phyloP scores from a whole-genome alignment of 2,113 vertebrate genomes.

The Steatornis caripensis region DNA sequence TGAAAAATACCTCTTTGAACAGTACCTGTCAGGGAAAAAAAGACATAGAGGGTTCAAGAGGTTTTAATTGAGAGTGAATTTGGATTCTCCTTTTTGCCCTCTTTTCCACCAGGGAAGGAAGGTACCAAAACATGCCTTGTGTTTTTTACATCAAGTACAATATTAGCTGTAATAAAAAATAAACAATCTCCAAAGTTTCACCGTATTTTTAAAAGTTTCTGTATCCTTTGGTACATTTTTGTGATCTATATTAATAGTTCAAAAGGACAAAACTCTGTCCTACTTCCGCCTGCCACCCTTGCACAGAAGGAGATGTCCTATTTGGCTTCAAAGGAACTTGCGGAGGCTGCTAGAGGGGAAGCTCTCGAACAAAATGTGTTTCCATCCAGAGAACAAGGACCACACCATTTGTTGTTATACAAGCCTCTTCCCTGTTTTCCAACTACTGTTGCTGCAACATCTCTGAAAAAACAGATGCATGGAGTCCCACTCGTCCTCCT shows the following conservation, averaged over 20 bases:
- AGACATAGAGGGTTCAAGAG: background rate
- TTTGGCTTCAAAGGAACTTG: background rate
- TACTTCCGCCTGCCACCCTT: background rate
- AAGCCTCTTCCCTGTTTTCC: background rate
- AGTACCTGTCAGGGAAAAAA: background rate
- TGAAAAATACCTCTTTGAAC: background rate
- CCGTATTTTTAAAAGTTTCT: background rate
- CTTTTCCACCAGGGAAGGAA: background rate
- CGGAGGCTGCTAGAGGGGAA: background rate
- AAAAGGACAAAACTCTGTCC: background rate
- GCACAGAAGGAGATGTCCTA: background rate
- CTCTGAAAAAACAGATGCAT: background rate
- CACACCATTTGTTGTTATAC: rapidly evolving
- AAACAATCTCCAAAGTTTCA: background rate
- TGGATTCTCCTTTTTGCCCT: background rate
- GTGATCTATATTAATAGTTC: background rate
- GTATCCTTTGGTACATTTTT: background rate
- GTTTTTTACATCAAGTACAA: background rate
- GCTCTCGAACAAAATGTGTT: background rate
- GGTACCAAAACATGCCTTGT: background rate
- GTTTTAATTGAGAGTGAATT: background rate
- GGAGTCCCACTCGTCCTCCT: too few relatives aligned
- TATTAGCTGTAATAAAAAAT: background rate
- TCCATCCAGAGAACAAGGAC: background rate
- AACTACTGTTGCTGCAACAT: background rate